Evolutionary conservation across 2,797 vertebrate genomes (phyloP), one percentile per base, ranked within the genome.

Genomic region (Hybognathus amarus): DNA sequence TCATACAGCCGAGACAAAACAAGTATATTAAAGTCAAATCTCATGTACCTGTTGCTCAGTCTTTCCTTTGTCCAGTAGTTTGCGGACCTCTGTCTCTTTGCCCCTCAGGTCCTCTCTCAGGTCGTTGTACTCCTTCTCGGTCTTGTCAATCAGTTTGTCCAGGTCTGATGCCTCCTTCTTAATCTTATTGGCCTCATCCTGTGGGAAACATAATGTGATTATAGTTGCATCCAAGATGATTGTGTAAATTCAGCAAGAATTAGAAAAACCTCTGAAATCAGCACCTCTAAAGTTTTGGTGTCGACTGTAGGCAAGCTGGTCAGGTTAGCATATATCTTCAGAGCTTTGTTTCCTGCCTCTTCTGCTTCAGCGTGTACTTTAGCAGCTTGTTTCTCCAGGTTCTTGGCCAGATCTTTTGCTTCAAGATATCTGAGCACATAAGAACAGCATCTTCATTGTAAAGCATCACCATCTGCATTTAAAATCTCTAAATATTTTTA

Each of bases 41-140:
- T 33, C 13, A 33, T 7, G 27, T 69, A 99, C 98, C 97, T 99
- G 98, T 86, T 99, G 98, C 83, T 99, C 98, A 0, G 95, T 97
- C 85, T 96, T 97, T 9, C 97, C 98, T 83, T 98, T 98, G 79
- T 99, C 97, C 90, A 99, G 93, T 69, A 99, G 96, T 27, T 96
- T 97, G 84, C 97, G 96, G 6, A 99, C 98, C 90, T 99, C 97
- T 15, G 90, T 90, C 70, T 99, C 98, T 87, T 98, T 98, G 75
- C 91, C 93, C 88, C 92, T 94, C 93, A 99, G 96, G 91, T 99
- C 98, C 20, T 98, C 97, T 80, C 97, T 91, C 80, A 99, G 94
- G 77, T 97, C 96, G 3, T 97, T 95, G 36, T 99, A 99, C 82
- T 98, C 97, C 86, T 95, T 96, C 83, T 97, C 92, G 1, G 97